Base-by-base conservation (phyloP, 2,113 vertebrate species). In the Sorex fumeus region DNA sequence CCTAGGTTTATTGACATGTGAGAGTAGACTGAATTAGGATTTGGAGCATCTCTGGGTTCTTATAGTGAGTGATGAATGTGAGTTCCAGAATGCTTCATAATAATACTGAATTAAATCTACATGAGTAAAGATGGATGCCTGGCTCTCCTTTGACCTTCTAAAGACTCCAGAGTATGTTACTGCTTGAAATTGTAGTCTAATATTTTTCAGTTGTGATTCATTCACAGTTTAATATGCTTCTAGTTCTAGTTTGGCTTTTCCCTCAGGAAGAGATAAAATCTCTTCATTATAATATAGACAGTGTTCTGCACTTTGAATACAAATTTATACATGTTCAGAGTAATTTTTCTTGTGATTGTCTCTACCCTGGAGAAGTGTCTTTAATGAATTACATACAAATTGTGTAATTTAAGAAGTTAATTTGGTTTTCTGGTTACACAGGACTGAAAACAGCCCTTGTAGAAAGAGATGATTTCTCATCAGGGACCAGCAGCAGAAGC, bases 391-490 rank as follows among this genome's bases (percentile, higher is more conserved):
- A 98, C 97, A 97, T 98, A 98, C 98, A 98, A 98, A 98, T 98
- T 98, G 98, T 98, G 97, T 98, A 97, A 98, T 98, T 98, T 98
- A 98, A 98, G 98, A 98, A 99, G 98, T 98, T 98, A 98, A 98
- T 98, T 98, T 98, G 97, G 98, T 98, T 98, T 99, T 98, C 98
- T 98, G 98, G 98, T 98, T 98, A 97, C 96, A 97, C 98, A 99
- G 98, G 98, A 98, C 98, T 99, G 86, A 99, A 98, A 98, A 99
- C 98, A 98, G 99, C 99, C 98, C 98, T 98, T 97, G 98, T 98
- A 96, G 98, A 98, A 98, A 97, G 98, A 98, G 98, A 99, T 98
- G 97, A 99, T 99, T 99, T 99, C 98, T 99, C 99, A 98, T 99
- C 99, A 23, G 98, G 98, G 98, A 98, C 98, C 97, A 99, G 99